Base-by-base conservation (phyloP, 2,113 vertebrate species). In the Amphiprion percula region DNA sequence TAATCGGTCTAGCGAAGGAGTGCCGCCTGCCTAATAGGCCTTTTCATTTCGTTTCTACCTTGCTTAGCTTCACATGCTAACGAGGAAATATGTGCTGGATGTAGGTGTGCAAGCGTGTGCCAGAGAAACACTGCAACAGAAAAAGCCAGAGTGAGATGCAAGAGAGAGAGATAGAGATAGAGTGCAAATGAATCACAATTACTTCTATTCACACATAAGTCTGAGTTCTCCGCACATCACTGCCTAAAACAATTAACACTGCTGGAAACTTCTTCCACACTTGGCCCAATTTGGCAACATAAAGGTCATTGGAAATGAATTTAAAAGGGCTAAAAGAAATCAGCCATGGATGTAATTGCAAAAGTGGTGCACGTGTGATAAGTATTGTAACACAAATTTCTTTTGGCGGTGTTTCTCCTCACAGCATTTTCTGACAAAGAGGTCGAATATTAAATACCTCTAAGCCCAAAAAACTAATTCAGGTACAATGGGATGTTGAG, bases 281-380 rank as follows among this genome's bases (percentile, higher is more conserved):
- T 88, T 81, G 84, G 81, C 89, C 83, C 80, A 91, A 91, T 91
- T 89, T 87, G 86, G 90, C 68, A 79, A 91, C 91, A 95, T 92
- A 95, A 95, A 95, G 95, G 94, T 95, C 94, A 95, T 70, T 93
- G 92, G 86, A 93, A 94, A 94, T 94, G 81, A 94, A 95, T 94
- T 94, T 91, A 90, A 91, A 93, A 85, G 74, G 74, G 84, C 90
- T 93, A 91, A 95, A 95, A 93, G 94, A 94, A 94, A 90, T 92
- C 93, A 95, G 88, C 93, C 93, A 95, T 91, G 94, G 93, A 92
- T 95, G 94, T 95, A 95, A 95, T 95, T 95, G 92, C 90, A 85
- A 93, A 92, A 90, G 88, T 82, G 89, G 85, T 79, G 84, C 86
- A 84, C 59, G 82, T 72, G 79, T 93, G 93, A 94, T 95, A 93